Percentiles rank a stretch among this genome's conserved stretches.
Evolutionary conservation across 2,113 vertebrate genomes (phyloP).

Genomic region (Eulemur macaco): DNA sequence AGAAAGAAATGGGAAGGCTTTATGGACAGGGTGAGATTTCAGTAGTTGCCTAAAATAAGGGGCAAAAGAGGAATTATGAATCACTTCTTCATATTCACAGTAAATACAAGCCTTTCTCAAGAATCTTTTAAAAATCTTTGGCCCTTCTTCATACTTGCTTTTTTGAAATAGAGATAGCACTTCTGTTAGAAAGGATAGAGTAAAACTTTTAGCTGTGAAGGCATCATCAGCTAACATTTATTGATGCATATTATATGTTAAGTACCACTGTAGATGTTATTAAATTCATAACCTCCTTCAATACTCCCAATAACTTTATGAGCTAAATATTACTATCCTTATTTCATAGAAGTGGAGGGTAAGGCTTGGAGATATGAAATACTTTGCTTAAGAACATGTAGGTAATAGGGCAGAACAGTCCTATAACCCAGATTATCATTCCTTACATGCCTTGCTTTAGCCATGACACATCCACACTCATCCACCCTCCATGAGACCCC

Average conservation of each 20-base stretch:
- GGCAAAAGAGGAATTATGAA: neutral
- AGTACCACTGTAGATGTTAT: neutral
- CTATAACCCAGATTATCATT: neutral
- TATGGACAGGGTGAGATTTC: neutral
- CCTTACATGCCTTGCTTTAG: neutral
- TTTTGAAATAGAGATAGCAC: neutral
- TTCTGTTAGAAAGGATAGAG: neutral
- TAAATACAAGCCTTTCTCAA: neutral
- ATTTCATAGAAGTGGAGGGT: neutral
- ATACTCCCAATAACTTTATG: neutral
- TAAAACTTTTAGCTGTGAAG: neutral
- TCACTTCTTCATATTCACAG: neutral
- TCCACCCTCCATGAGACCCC: neutral
- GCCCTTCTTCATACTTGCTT: neutral
- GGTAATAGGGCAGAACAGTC: neutral
- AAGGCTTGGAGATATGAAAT: neutral
- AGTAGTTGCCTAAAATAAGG: neutral
- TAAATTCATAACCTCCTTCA: neutral
- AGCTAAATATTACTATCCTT: neutral
- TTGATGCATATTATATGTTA: neutral
- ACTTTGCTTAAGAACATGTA: neutral
- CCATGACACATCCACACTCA: neutral
- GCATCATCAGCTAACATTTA: neutral
- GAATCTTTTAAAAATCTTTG: neutral
- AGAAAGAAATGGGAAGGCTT: neutral